Percentiles rank a stretch among this genome's conserved stretches.
phyloP scores from a whole-genome alignment of 2,888 invertebrate species.

The Rhagonycha lutea region DNA sequence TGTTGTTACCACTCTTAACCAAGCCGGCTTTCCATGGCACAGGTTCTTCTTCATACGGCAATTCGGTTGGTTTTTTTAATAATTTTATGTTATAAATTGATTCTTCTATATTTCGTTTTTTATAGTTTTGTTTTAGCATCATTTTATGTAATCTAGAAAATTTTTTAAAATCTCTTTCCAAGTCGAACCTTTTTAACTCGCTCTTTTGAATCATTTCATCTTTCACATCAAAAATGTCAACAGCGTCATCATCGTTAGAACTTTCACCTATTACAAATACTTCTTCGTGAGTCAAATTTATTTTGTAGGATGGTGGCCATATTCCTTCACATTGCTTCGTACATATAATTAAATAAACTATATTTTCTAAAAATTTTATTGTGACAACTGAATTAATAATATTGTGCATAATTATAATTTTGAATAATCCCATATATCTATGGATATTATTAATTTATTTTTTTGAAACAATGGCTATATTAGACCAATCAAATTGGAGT shows the following conservation, averaged over 20 bases:
- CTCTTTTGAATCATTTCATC: constrained; percentile 52
- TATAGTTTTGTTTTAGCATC: constrained; percentile 44
- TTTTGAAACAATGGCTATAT: no score
- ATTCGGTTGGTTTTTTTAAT: constrained; percentile 8
- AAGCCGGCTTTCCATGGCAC: constrained; percentile 40
- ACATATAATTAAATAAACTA: neutral
- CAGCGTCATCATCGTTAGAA: constrained; percentile 48
- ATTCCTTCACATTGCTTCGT: constrained; percentile 20
- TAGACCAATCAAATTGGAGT: no score
- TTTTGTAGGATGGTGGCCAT: constrained; percentile 52
- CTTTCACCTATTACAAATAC: constrained; percentile 50
- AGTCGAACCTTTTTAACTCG: constrained; percentile 39
- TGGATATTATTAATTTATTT: neutral
- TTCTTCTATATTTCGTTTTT: constrained; percentile 21
- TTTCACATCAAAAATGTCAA: constrained; percentile 51
- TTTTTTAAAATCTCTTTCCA: constrained; percentile 42
- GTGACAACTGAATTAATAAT: neutral
- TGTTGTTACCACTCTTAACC: constrained; percentile 21
- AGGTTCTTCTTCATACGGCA: constrained; percentile 39
- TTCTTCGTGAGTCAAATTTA: constrained; percentile 49
- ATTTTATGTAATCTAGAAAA: constrained; percentile 49
- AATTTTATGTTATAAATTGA: constrained; percentile 15
- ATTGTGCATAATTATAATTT: neutral
- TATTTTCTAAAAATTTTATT: constrained; percentile 6
- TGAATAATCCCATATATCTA: neutral